A percentile compares a stretch with the other conserved stretches of the same genome.
Evolutionary conservation across 1,140 invertebrate genomes (phyloP).

Genomic region (Calycopis cecrops): DNA sequence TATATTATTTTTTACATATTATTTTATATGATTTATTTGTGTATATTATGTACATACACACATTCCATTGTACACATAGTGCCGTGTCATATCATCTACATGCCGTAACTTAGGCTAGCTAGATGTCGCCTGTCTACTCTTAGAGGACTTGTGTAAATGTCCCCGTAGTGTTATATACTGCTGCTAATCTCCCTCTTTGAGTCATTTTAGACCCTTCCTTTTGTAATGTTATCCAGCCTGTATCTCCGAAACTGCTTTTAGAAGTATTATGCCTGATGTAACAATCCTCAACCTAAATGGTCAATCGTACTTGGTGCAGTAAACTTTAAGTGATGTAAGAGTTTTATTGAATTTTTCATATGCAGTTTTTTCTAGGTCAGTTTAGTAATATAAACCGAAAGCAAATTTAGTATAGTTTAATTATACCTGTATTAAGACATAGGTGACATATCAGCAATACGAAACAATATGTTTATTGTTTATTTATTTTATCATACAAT

Average conservation of each 20-base stretch:
- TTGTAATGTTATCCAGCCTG: not conserved
- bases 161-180: not conserved
- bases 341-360: too few relatives aligned
- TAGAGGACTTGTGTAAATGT: not conserved
- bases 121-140: not conserved
- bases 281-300: too few relatives aligned
- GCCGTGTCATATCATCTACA: not conserved
- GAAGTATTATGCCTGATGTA: not conserved
- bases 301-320: too few relatives aligned
- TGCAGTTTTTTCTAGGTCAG: too few relatives aligned
- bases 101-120: not conserved
- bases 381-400: too few relatives aligned
- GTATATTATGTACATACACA: not conserved
- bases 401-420: too few relatives aligned
- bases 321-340: too few relatives aligned
- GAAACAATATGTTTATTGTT: too few relatives aligned
- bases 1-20: not conserved
- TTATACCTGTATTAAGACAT: too few relatives aligned
- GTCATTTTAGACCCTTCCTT: not conserved
- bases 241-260: not conserved
- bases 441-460: too few relatives aligned
- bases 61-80: not conserved
- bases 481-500: too few relatives aligned
- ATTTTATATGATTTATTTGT: slow-evolving; percentile 4
- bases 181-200: not conserved